A percentile compares a stretch with the other conserved stretches of the same genome.
These are phyloP conservation scores for Alouatta palliata DNA, from an alignment of 2,113 vertebrate species.

Conservation along the genomic window DNA sequence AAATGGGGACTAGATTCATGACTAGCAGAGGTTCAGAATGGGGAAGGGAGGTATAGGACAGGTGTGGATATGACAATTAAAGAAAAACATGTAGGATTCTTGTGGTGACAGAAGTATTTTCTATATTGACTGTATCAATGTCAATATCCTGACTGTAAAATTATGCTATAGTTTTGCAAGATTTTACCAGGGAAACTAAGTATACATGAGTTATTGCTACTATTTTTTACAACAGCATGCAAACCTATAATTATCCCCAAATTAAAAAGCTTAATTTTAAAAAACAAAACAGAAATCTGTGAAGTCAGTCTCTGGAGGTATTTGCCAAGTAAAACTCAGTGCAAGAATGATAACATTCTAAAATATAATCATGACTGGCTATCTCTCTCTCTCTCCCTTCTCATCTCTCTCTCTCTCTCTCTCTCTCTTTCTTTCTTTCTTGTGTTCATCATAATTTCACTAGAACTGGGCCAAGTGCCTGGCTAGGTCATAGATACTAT, in stretches of 20 bases:
- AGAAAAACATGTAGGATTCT: not conserved
- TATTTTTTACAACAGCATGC: not conserved
- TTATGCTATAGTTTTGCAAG: not conserved
- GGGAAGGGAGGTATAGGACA: not conserved
- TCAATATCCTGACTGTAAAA: not conserved
- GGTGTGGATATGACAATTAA: not conserved
- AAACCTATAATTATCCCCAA: not conserved
- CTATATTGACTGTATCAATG: not conserved
- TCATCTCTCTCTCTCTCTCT: not conserved
- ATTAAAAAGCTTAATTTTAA: not conserved
- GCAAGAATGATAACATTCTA: not conserved
- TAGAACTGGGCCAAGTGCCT: not conserved
- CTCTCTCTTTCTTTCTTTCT: not conserved
- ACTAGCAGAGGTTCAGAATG: not conserved
- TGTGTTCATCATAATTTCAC: not conserved
- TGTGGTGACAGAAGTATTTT: not conserved
- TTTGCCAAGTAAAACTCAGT: not conserved
- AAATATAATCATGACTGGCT: not conserved
- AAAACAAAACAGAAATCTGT: not conserved
- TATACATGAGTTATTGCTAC: not conserved
- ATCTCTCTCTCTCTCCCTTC: not conserved
- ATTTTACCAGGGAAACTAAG: not conserved
- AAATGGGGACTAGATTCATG: not conserved
- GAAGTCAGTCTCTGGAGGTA: not conserved
- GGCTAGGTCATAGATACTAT: not conserved